phyloP scores from a whole-genome alignment of 2,888 invertebrate genomes.

The Tortricodes alternella region DNA sequence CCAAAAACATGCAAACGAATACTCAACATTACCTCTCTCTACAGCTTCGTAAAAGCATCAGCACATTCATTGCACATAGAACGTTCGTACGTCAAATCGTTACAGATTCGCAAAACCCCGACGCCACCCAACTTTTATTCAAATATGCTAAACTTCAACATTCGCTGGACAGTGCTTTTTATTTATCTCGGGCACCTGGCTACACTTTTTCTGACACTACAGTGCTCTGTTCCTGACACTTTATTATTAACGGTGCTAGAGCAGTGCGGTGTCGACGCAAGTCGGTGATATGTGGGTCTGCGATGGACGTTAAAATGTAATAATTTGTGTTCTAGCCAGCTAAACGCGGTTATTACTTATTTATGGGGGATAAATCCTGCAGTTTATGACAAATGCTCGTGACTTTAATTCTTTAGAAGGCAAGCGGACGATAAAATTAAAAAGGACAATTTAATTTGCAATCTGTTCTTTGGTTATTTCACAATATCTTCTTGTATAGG shows the following conservation, averaged over 20 bases:
- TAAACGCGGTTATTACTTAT: slow-evolving; percentile 17
- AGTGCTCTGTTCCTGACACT: slow-evolving; percentile 56
- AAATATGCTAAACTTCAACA: slow-evolving; percentile 14
- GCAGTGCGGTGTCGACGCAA: slow-evolving; percentile 38
- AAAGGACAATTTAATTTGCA: too few species aligned
- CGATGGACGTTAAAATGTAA: slow-evolving; percentile 17
- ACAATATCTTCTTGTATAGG: too few species aligned
- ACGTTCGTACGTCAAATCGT: neutral
- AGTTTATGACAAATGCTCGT: neutral
- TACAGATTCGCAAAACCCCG: neutral
- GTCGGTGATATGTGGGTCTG: slow-evolving; percentile 34
- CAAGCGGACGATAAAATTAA: neutral
- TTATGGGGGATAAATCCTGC: slow-evolving; percentile 18
- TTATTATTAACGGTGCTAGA: slow-evolving; percentile 56
- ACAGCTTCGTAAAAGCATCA: too few species aligned
- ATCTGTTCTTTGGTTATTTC: too few species aligned
- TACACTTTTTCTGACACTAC: slow-evolving; percentile 51
- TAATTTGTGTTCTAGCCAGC: slow-evolving; percentile 14
- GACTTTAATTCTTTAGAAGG: slow-evolving; percentile 6
- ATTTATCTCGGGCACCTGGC: slow-evolving; percentile 63
- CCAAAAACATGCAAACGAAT: too few species aligned
- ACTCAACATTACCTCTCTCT: too few species aligned
- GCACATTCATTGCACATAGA: too few species aligned
- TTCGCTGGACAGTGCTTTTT: slow-evolving; percentile 34
- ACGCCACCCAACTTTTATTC: slow-evolving; percentile 8